These are phyloP conservation scores for Dysmachus trigonus DNA, from an alignment of 2,888 invertebrate species.

Conservation along the genomic window DNA sequence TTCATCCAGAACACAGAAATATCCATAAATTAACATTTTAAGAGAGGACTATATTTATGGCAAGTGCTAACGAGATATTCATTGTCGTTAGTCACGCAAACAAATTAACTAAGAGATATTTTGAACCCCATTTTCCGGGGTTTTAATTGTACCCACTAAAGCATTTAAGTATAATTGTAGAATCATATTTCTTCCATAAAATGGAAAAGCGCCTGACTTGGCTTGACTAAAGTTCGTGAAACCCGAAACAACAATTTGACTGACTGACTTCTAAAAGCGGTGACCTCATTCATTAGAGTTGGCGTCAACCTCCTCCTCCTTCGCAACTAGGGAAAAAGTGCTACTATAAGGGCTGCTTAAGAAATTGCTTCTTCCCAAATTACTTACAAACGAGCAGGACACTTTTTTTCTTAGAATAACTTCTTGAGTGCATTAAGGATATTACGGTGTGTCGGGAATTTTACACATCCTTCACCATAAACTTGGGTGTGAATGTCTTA, in stretches of 20 bases:
- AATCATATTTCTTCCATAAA: background rate
- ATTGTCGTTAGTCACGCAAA: background rate
- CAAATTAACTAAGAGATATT: background rate
- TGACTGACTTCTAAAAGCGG: background rate
- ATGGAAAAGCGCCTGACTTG: background rate
- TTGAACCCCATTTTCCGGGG: background rate
- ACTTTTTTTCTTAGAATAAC: background rate
- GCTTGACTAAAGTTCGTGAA: background rate
- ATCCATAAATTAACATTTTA: background rate
- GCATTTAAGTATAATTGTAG: background rate
- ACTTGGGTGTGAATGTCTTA: background rate
- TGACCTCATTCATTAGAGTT: constrained; percentile 16
- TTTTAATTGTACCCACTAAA: constrained; percentile 18
- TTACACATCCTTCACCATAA: background rate
- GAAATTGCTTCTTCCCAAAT: background rate
- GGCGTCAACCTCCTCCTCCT: background rate
- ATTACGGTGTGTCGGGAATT: background rate
- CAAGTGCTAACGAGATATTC: background rate
- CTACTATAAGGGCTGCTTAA: background rate
- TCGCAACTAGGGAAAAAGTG: background rate
- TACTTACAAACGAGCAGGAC: background rate
- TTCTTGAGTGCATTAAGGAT: background rate
- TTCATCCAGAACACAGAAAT: background rate
- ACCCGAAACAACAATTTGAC: background rate
- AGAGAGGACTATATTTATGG: background rate